These are phyloP conservation scores for Streptopelia turtur DNA, from an alignment of 2,797 vertebrate species.

Conservation along the genomic window DNA sequence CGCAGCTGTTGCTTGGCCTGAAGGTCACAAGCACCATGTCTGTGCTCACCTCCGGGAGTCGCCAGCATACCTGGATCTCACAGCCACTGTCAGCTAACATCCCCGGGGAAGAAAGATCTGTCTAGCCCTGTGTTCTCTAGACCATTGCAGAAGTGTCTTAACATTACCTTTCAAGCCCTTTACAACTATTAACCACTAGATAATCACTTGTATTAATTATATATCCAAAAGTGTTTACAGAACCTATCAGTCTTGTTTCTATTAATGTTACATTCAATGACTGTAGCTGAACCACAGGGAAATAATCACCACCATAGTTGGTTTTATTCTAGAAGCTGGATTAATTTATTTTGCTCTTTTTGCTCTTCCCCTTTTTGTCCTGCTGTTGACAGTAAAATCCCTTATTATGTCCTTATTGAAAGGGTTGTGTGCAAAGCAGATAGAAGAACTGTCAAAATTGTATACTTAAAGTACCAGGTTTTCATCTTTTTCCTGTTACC, in stretches of 20 bases:
- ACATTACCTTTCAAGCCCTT: neutral
- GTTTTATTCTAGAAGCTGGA: constrained; percentile 2
- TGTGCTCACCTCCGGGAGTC: neutral
- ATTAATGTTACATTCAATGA: neutral
- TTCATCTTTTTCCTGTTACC: constrained; percentile 24
- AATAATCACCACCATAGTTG: neutral
- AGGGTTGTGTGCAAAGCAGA: neutral
- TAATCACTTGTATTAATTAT: neutral
- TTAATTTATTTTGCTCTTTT: constrained; percentile 7
- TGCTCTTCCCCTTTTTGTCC: neutral
- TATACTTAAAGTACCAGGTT: neutral
- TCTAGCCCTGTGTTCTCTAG: neutral
- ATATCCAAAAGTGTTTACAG: neutral
- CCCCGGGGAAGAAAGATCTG: neutral
- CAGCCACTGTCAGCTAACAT: neutral
- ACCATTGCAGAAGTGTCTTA: neutral
- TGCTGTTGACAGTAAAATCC: neutral
- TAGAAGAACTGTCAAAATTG: constrained; percentile 18
- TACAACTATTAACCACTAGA: neutral
- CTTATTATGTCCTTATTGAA: neutral
- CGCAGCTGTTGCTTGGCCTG: neutral
- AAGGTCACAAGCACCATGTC: neutral
- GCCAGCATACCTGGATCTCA: neutral
- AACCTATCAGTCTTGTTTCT: neutral
- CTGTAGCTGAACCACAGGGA: neutral